These are phyloP conservation scores for Xanthia togata DNA, from an alignment of 2,888 invertebrate genomes.

Conservation along the genomic window DNA sequence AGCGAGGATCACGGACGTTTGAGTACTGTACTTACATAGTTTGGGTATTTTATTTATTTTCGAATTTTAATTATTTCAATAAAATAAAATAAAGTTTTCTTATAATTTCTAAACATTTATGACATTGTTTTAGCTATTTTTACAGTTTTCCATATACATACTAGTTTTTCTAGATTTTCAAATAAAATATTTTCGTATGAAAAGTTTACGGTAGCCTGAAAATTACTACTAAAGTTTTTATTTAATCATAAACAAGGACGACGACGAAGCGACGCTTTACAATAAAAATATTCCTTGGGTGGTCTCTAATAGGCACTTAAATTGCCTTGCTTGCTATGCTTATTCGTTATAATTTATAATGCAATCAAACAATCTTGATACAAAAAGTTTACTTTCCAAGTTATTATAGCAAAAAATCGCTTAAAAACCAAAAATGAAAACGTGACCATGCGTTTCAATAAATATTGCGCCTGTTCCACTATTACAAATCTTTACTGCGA, in stretches of 20 bases:
- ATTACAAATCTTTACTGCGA: conserved; percentile 24
- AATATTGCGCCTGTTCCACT: not conserved
- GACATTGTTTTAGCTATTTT: not conserved
- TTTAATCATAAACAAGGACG: conserved; percentile 22
- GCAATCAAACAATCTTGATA: conserved; percentile 21
- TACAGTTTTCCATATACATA: not conserved
- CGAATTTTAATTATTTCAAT: not conserved
- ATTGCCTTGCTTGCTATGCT: not conserved
- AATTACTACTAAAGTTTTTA: conserved; percentile 31
- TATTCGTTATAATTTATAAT: conserved; percentile 12
- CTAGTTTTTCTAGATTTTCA: too few species aligned
- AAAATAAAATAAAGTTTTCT: not conserved
- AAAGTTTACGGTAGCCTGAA: not conserved
- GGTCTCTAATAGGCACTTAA: conserved; percentile 26
- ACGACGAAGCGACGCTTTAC: conserved; percentile 1
- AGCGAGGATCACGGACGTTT: conserved; percentile 49
- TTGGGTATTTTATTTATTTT: conserved; percentile 4
- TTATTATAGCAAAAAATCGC: not conserved
- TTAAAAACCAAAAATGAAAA: not conserved
- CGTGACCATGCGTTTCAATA: not conserved
- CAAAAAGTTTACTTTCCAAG: conserved; percentile 19
- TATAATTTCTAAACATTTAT: not conserved
- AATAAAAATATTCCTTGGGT: conserved; percentile 29
- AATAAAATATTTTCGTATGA: not conserved
- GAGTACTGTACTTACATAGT: conserved; percentile 39